Evolutionary conservation across 1,140 invertebrate species (phyloP), one percentile per base, ranked within the genome.

Genomic region (Ectropis grisescens): DNA sequence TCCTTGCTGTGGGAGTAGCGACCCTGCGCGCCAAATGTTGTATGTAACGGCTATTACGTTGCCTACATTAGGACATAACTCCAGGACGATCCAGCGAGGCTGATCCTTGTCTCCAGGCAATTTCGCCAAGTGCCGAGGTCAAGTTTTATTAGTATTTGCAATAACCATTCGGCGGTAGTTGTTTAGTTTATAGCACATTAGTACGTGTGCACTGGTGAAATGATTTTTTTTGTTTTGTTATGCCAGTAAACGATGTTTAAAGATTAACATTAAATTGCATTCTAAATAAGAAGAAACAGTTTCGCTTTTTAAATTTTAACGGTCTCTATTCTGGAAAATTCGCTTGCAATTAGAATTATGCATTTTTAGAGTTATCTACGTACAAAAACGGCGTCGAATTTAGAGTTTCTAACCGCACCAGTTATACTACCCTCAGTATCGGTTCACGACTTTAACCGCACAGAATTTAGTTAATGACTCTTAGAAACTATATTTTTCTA

Each of bases 101-200:
- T 39, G 35, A 50, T 57, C 41, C 36, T 58, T 50, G 61, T 74
- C 51, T 60, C 58, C 54, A 56, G 33, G 51, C 64, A 58, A 67
- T 69, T 65, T 54, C 13, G 32, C 22, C 54, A 66, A 62, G 51
- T 55, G 47, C 42, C 42, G 60, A 69, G 65, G 65, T 58, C 65
- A 67, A 37, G 30, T 46, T 60, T 58, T 47, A 62, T 67, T 59
- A 44, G 27, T 34, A 56, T 61, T 61, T 19, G 42, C 51, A 53
- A 49, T 53, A 51, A 51, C n/a, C n/a, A n/a, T n/a, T n/a, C n/a
- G n/a, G n/a, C n/a, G n/a, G n/a, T n/a, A n/a, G n/a, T n/a, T 14
- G 19, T 33, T 45, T 38, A 29, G 34, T 39, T 35, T 23, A 23
- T n/a, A 23, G 22, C n/a, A 8, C 7, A 8, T 23, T 23, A 23